Evolutionary conservation across 2,888 invertebrate genomes (phyloP).

Genomic region (Entomobrya proxima): DNA sequence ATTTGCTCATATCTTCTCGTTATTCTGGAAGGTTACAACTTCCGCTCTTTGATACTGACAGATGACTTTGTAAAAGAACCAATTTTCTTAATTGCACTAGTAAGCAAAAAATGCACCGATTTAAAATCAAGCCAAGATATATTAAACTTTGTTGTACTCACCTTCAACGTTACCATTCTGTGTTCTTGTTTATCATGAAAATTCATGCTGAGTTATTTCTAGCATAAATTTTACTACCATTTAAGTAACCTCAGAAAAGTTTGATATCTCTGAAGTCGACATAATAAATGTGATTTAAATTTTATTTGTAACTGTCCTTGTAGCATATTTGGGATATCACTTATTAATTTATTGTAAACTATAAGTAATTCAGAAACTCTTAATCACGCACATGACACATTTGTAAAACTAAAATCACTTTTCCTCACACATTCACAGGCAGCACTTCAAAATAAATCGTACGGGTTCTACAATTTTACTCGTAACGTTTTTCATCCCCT

Average conservation of each 20-base stretch:
- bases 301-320: too few species aligned
- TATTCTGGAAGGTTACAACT: conserved; percentile 27
- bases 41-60: background rate
- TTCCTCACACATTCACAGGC: too few species aligned
- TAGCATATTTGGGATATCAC: too few species aligned
- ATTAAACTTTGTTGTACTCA: conserved; percentile 3
- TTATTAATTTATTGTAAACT: background rate
- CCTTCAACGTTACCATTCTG: conserved; percentile 56
- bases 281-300: too few species aligned
- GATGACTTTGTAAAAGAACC: background rate
- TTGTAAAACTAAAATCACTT: too few species aligned
- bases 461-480: background rate
- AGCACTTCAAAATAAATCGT: background rate
- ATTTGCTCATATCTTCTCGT: conserved; percentile 22
- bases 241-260: background rate
- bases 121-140: background rate
- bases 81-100: conserved; percentile 43
- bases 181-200: background rate
- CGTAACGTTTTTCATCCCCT: too few species aligned
- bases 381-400: too few species aligned
- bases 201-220: background rate
- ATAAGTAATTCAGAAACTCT: too few species aligned
- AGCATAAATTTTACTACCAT: background rate
- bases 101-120: background rate
- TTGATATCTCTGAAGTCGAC: background rate